Base-by-base conservation (phyloP, 2,888 invertebrate genomes). In the Rhamphomyia laevipes region DNA sequence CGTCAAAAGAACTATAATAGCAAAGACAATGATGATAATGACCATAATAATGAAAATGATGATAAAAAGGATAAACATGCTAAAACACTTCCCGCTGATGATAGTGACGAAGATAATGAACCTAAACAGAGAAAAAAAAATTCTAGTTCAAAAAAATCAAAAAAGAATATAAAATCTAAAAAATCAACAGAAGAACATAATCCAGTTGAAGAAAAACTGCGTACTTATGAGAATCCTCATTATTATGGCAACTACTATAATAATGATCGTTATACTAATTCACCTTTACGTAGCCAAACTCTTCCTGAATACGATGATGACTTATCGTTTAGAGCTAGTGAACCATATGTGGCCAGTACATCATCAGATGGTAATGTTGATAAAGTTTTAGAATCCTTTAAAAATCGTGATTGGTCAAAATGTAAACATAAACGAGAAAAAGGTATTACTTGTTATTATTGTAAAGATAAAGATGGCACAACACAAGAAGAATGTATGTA, bases 401-500 rank as follows among this genome's bases (percentile, higher is more conserved):
- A 77, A 52, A 77, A 79, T 59, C 83, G 83, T 64, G 84, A 86
- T 59, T 74, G 84, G 56, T 79, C 82, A 23, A 72, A 79, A 10
- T 86, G 86, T 63, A 81, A 82, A 60, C 82, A 82, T 64, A 75
- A 82, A 0, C 74, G 77, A 53, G 82, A 81, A 59, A 51, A 51
- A 11, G 81, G 82, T 38, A 83, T 86, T 82, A 85, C 84, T 1
- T 86, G 86, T 62, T 86, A 78, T 63, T 75, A 81, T 56, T 86
- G 86, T 62, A 68, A 78, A 4, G 83, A 84, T 59, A 75, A 80
- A 56, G 74, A 77, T 45, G 84, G 84, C 1, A 72, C 80, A 45
- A 80, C 82, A 63, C 79, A 85, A 59, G 86, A 86, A 66, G 86
- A 86, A 64, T 86, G 86, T 62, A 84, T 85, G 79, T 86, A 78